phyloP scores from a whole-genome alignment of 1,140 invertebrate species.

The Adelges cooleyi region DNA sequence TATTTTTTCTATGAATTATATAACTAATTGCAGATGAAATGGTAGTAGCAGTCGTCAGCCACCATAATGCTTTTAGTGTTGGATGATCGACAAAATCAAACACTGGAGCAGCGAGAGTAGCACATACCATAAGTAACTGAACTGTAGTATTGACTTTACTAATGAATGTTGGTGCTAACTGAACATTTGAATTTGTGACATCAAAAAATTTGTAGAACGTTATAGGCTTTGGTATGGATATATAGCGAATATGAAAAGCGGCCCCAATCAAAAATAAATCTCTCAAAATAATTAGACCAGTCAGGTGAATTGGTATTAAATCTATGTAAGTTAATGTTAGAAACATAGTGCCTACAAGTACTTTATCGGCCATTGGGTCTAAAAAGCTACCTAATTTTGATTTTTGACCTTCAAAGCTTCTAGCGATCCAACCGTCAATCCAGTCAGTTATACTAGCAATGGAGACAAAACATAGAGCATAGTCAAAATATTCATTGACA shows the following conservation, averaged over 20 bases:
- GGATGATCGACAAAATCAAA: constrained; percentile 68
- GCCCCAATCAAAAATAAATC: constrained; percentile 71
- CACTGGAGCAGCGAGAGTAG: constrained; percentile 72
- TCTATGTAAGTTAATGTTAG: constrained; percentile 26
- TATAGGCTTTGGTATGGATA: constrained; percentile 73
- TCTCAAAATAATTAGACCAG: constrained; percentile 67
- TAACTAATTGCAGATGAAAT: constrained; percentile 36
- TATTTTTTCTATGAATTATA: constrained; percentile 27
- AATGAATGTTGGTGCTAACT: constrained; percentile 75
- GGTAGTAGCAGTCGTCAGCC: constrained; percentile 37
- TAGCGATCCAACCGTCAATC: constrained; percentile 92
- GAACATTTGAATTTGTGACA: constrained; percentile 75
- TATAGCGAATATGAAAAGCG: constrained; percentile 80
- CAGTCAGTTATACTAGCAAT: constrained; percentile 74
- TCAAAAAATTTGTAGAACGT: constrained; percentile 84
- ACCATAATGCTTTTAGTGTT: constrained; percentile 63
- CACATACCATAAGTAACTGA: constrained; percentile 66
- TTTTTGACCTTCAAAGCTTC: constrained; percentile 78
- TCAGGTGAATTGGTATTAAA: constrained; percentile 49
- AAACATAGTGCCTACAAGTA: constrained; percentile 79
- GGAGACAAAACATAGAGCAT: constrained; percentile 59
- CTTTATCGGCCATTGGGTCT: constrained; percentile 97
- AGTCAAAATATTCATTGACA: constrained; percentile 57
- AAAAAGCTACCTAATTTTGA: constrained; percentile 87
- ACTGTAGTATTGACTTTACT: constrained; percentile 91